phyloP scores from a whole-genome alignment of 2,113 vertebrate genomes.

The Poecilia latipinna region DNA sequence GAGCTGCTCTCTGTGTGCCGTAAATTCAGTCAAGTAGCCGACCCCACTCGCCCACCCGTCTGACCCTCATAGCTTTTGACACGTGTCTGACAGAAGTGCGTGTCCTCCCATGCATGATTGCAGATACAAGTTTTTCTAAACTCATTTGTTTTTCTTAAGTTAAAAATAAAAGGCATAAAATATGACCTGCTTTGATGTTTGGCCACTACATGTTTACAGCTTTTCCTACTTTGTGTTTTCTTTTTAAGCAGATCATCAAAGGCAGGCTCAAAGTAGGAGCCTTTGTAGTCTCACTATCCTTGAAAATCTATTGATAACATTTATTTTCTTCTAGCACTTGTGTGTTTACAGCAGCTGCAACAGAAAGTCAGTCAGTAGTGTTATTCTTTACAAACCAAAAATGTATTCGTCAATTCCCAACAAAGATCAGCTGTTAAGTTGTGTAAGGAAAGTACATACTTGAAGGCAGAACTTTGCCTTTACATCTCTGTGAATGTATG shows the following conservation, averaged over 20 bases:
- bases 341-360: slow-evolving; percentile 4
- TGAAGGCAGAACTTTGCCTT: slow-evolving; percentile 31
- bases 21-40: slow-evolving; percentile 61
- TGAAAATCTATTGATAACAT: slow-evolving; percentile 1
- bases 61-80: slow-evolving; percentile 61
- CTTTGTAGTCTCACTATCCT: slow-evolving; percentile 5
- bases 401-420: slow-evolving; percentile 55
- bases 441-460: slow-evolving; percentile 5
- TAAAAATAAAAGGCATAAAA: slow-evolving; percentile 4
- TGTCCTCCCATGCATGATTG: not conserved
- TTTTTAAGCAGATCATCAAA: slow-evolving; percentile 14
- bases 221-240: not conserved
- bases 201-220: slow-evolving; percentile 10
- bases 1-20: slow-evolving; percentile 34
- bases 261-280: not conserved
- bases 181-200: not conserved
- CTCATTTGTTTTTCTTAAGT: not conserved
- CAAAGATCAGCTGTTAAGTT: slow-evolving; percentile 8
- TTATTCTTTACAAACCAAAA: slow-evolving; percentile 26
- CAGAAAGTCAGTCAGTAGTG: slow-evolving; percentile 25
- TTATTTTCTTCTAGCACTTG: slow-evolving; percentile 1
- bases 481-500: not conserved
- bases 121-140: no score
- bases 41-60: slow-evolving; percentile 51
- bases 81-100: slow-evolving; percentile 29